Evolutionary conservation across 2,113 vertebrate species (phyloP).

Genomic region (Nannobrachium achirus): DNA sequence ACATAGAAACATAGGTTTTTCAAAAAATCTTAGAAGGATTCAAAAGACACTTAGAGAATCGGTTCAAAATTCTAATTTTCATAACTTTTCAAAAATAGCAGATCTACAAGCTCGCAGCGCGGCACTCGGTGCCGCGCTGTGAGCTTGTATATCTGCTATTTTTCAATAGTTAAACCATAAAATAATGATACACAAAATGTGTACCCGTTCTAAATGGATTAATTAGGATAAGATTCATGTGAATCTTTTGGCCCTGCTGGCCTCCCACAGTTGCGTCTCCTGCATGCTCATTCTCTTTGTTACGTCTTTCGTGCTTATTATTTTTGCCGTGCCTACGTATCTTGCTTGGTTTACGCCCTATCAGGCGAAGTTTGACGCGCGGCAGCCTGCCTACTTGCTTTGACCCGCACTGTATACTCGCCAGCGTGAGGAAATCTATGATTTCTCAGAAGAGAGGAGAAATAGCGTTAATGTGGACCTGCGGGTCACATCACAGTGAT

Average conservation of each 20-base stretch:
- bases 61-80: too few species aligned
- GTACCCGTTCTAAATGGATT: not conserved
- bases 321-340: conserved; percentile 49
- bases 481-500: conserved; percentile 8
- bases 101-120: too few species aligned
- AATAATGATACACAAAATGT: too few species aligned
- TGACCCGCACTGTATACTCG: conserved; percentile 24
- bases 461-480: conserved; percentile 1
- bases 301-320: not conserved
- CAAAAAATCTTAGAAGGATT: too few species aligned
- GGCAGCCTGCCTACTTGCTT: conserved; percentile 6
- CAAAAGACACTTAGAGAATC: too few species aligned
- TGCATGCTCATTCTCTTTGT: conserved; percentile 6
- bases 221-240: conserved; percentile 58
- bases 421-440: not conserved
- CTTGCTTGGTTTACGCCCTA: conserved; percentile 25
- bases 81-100: too few species aligned
- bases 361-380: conserved; percentile 19
- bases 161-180: too few species aligned
- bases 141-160: too few species aligned
- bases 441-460: conserved; percentile 28
- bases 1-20: too few species aligned
- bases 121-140: too few species aligned
- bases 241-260: conserved; percentile 41
- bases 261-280: conserved; percentile 45